phyloP scores from a whole-genome alignment of 2,888 invertebrate species.

The Trachelus tabidus region DNA sequence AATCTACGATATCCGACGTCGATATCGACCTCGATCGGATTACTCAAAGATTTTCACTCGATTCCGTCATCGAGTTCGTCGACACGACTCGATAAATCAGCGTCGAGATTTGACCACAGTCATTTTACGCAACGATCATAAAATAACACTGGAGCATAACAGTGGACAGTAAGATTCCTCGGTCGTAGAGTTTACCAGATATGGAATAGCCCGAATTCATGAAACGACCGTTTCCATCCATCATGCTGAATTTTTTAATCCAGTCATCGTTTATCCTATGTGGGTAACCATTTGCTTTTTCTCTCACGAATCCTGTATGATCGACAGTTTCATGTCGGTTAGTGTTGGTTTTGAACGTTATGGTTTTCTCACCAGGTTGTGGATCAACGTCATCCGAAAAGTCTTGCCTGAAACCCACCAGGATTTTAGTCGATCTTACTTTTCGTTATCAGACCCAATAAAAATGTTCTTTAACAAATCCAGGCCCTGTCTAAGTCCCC shows the following conservation, averaged over 20 bases:
- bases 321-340: slow-evolving; percentile 15
- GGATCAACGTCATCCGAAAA: background rate
- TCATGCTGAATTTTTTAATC: slow-evolving; percentile 12
- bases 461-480: too few species aligned
- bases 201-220: background rate
- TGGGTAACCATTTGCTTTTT: slow-evolving; percentile 17
- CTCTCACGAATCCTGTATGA: slow-evolving; percentile 12
- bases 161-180: background rate
- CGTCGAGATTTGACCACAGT: background rate
- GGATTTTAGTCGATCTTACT: background rate
- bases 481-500: too few species aligned
- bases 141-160: slow-evolving; percentile 2
- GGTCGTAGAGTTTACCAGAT: background rate
- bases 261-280: slow-evolving; percentile 12
- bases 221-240: slow-evolving; percentile 12
- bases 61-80: background rate
- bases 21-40: background rate
- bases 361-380: slow-evolving; percentile 12
- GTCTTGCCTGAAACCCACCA: background rate
- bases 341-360: slow-evolving; percentile 16
- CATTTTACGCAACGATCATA: background rate
- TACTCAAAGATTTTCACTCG: background rate
- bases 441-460: background rate
- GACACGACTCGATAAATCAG: slow-evolving; percentile 2
- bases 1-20: too few species aligned